A percentile compares a stretch with the other conserved stretches of the same genome.
phyloP scores from a whole-genome alignment of 2,797 vertebrate species.

The Centroberyx gerrardi region DNA sequence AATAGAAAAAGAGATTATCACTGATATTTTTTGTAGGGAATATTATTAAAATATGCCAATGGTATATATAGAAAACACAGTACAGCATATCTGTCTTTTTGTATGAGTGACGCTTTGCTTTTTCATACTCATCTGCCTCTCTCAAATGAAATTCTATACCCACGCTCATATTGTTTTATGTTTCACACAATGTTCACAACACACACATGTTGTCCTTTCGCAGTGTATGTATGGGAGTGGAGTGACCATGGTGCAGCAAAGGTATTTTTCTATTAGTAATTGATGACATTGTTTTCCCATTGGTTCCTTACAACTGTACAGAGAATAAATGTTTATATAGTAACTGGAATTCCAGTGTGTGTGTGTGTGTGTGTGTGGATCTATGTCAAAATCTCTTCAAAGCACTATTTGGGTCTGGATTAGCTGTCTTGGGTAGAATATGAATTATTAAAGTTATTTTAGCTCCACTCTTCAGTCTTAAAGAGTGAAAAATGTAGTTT shows the following conservation, averaged over 20 bases:
- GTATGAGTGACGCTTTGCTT: conserved; percentile 56
- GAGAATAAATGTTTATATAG: conserved; percentile 82
- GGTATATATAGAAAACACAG: conserved; percentile 21
- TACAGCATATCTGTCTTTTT: conserved; percentile 62
- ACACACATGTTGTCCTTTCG: conserved; percentile 54
- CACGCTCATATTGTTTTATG: conserved; percentile 51
- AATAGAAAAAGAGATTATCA: conserved; percentile 54
- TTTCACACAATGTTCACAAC: conserved; percentile 49
- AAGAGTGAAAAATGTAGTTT: neutral
- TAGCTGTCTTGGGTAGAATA: neutral
- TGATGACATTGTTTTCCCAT: conserved; percentile 56
- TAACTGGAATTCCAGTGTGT: conserved; percentile 30
- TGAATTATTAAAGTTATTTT: neutral
- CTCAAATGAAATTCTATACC: conserved; percentile 54
- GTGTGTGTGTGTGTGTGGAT: neutral
- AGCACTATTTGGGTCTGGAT: neutral
- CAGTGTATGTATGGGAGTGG: conserved; percentile 55
- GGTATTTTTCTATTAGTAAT: conserved; percentile 81
- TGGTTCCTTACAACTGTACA: conserved; percentile 64
- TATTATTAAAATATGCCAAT: conserved; percentile 73
- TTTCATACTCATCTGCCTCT: conserved; percentile 49
- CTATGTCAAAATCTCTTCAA: neutral
- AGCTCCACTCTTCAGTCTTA: neutral
- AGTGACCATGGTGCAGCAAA: conserved; percentile 73
- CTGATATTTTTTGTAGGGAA: conserved; percentile 76